Base-by-base conservation (phyloP, 1,140 invertebrate species). In the Neuroterus valhalla region DNA sequence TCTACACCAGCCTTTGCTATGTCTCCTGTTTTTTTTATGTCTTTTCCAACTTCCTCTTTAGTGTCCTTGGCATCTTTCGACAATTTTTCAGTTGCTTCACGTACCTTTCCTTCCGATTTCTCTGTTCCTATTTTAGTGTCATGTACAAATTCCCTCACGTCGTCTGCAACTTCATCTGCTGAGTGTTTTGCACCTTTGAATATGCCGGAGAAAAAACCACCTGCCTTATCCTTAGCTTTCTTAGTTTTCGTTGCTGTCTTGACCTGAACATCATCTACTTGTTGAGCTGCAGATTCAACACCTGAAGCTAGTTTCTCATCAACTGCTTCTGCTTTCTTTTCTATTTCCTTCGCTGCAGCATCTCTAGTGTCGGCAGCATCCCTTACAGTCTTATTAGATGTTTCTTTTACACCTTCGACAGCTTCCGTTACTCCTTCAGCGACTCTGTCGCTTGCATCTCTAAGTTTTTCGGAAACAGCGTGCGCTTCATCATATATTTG, bases 181-280 rank as follows among this genome's bases (percentile, higher is more conserved):
- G 82, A 76, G 48, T 87, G 81, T 77, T 89, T 88, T 46, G 85
- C 84, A 26, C 84, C 81, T 69, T 85, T 84, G 23, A 78, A 88
- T 43, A 85, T 81, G 0, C 78, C 81, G 1, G 79, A 80, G 1
- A 84, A 71, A 23, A 79, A 75, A 6, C 74, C 50, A 46, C 68
- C 23, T n/a, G 44, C 66, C 55, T 84, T 86, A 2, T 82, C 84
- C 43, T 87, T 84, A 1, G 66, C 44, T 69, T 85, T 88, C 8
- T 86, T 86, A 0, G 75, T 74, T 52, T 85, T 84, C 71, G 85
- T 84, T 0, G 68, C n/a, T 1, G 67, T 26, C 52, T 84, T 79
- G 1, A 79, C 71, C 42, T 68, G 75, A 0, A 26, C 46, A 52
- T 48, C 17, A 12, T 52, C 50, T 11, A 14, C 68, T 2, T 19